A percentile compares a stretch with the other conserved stretches of the same genome.
Evolutionary conservation across 2,113 vertebrate genomes (phyloP).

Genomic region (Chaetura pelagica): DNA sequence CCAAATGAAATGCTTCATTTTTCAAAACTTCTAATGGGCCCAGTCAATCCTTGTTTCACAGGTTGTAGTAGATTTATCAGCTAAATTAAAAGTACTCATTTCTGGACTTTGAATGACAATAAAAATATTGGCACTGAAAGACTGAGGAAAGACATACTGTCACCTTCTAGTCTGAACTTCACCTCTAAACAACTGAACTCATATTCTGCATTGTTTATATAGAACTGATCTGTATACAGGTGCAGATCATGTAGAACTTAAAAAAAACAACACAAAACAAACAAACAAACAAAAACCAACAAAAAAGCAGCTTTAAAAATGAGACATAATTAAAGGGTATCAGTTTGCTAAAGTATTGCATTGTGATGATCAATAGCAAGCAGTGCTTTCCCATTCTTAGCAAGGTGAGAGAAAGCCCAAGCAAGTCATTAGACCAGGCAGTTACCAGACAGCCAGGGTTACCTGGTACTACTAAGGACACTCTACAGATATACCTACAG

Average conservation of each 20-base stretch:
- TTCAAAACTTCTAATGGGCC: not conserved
- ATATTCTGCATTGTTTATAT: not conserved
- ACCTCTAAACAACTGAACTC: not conserved
- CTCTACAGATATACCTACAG: not conserved
- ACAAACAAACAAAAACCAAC: not conserved
- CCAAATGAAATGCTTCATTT: constrained; percentile 15
- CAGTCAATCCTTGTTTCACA: not conserved
- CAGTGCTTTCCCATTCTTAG: not conserved
- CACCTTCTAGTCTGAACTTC: not conserved
- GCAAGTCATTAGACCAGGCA: not conserved
- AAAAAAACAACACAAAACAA: not conserved
- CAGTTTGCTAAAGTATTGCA: not conserved
- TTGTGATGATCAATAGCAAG: not conserved
- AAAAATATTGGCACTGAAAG: not conserved
- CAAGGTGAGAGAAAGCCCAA: not conserved
- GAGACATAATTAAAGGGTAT: not conserved
- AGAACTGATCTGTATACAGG: not conserved
- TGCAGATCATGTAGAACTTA: not conserved
- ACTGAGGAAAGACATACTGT: not conserved
- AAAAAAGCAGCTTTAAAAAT: not conserved
- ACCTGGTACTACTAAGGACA: not conserved
- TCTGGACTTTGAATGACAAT: not conserved
- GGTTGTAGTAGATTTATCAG: not conserved
- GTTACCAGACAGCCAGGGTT: not conserved
- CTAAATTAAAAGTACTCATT: constrained; percentile 8